Percentiles rank a stretch among this genome's conserved stretches.
phyloP scores from a whole-genome alignment of 2,113 vertebrate genomes.

The Seriola aureovittata region DNA sequence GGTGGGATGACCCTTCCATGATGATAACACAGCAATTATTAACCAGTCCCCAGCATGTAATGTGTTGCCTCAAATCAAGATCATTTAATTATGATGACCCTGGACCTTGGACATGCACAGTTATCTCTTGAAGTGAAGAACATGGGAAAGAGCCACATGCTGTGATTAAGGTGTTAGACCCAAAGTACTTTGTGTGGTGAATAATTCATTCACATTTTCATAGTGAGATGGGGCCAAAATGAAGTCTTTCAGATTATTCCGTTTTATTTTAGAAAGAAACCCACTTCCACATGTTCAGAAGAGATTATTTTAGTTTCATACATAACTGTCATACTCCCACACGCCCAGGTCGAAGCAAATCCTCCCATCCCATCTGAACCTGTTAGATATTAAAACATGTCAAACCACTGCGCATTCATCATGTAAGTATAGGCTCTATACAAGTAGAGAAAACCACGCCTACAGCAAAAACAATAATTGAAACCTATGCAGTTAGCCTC shows the following conservation, averaged over 20 bases:
- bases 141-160: conserved; percentile 18
- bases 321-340: background rate
- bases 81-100: conserved; percentile 57
- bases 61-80: conserved; percentile 54
- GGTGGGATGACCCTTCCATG: conserved; percentile 39
- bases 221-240: conserved; percentile 6
- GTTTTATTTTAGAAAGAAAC: conserved; percentile 10
- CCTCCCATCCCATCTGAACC: background rate
- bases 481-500: background rate
- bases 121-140: conserved; percentile 26
- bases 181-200: conserved; percentile 33
- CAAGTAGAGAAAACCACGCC: background rate
- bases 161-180: conserved; percentile 45
- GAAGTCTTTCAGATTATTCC: background rate
- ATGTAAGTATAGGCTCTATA: background rate
- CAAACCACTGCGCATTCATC: background rate
- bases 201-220: conserved; percentile 46
- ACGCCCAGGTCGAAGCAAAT: background rate
- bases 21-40: conserved; percentile 47
- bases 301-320: conserved; percentile 1
- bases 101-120: conserved; percentile 21
- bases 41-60: conserved; percentile 48
- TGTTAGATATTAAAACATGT: background rate
- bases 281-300: background rate
- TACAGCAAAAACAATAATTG: background rate